These are phyloP conservation scores for Meriones unguiculatus DNA, from an alignment of 2,113 vertebrate species.

Conservation along the genomic window DNA sequence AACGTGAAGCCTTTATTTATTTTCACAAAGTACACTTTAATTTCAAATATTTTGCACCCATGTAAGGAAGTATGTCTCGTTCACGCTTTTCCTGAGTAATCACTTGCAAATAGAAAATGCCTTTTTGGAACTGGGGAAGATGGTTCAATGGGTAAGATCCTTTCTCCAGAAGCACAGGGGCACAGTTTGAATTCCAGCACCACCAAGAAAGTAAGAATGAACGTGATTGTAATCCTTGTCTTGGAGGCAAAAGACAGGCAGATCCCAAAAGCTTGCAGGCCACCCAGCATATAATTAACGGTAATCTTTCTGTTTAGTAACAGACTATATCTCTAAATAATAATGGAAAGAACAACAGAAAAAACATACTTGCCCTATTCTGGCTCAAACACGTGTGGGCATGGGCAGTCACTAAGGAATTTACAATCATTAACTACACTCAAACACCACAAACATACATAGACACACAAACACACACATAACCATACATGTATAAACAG, in stretches of 20 bases:
- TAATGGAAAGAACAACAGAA: background rate
- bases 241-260: background rate
- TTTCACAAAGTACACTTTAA: slow-evolving; percentile 36
- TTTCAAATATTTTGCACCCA: slow-evolving; percentile 5
- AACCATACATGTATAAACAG: background rate
- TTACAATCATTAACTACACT: too few species aligned
- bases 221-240: background rate
- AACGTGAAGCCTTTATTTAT: background rate
- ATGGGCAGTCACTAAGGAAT: background rate
- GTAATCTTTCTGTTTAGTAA: background rate
- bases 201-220: background rate
- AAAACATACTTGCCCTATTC: background rate
- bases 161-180: background rate
- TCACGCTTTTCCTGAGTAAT: slow-evolving; percentile 1
- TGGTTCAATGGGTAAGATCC: background rate
- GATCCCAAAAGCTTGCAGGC: too few species aligned
- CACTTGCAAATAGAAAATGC: background rate
- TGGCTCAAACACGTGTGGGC: background rate
- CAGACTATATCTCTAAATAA: background rate
- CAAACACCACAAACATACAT: background rate
- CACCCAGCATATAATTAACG: background rate
- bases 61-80: background rate
- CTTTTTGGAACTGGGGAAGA: background rate
- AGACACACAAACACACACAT: background rate
- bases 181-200: background rate